These are phyloP conservation scores for Myotis myotis DNA, from an alignment of 2,797 vertebrate genomes.

Conservation along the genomic window DNA sequence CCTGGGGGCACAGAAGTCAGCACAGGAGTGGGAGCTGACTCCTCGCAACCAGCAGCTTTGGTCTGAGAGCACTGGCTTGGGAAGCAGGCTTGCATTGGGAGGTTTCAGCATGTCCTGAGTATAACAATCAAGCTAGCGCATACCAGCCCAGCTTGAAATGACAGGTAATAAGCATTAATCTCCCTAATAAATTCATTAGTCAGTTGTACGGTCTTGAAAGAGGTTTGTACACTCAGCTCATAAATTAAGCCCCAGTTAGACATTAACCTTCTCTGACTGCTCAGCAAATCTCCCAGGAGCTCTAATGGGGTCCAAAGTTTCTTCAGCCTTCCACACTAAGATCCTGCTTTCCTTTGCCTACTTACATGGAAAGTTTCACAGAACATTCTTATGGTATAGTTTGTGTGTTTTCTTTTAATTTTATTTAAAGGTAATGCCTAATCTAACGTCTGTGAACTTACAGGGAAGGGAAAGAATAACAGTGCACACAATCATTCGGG, in stretches of 20 bases:
- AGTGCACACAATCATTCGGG: conserved; percentile 35
- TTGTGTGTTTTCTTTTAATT: too few species aligned
- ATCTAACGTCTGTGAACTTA: conserved; percentile 47
- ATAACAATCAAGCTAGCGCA: conserved; percentile 73
- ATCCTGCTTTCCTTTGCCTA: conserved; percentile 63
- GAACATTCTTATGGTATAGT: conserved; percentile 58
- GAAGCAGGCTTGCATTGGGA: not conserved
- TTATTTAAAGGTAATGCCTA: conserved; percentile 37
- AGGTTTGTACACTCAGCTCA: conserved; percentile 63
- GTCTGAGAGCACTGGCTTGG: not conserved
- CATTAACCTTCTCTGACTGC: conserved; percentile 66
- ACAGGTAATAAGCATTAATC: conserved; percentile 81
- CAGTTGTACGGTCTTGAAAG: conserved; percentile 64
- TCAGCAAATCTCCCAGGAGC: conserved; percentile 62
- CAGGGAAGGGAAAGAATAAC: not conserved
- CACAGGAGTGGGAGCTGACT: not conserved
- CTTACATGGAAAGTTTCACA: conserved; percentile 64
- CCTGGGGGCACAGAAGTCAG: not conserved
- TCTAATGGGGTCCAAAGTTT: conserved; percentile 65
- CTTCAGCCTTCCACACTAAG: not conserved
- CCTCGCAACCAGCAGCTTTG: not conserved
- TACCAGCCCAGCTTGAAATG: conserved; percentile 65
- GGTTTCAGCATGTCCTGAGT: conserved; percentile 76
- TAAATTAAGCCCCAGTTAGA: conserved; percentile 72
- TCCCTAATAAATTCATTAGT: conserved; percentile 81